A percentile compares a stretch with the other conserved stretches of the same genome.
phyloP scores from a whole-genome alignment of 2,888 invertebrate species.

The Trachelus troglodyta region DNA sequence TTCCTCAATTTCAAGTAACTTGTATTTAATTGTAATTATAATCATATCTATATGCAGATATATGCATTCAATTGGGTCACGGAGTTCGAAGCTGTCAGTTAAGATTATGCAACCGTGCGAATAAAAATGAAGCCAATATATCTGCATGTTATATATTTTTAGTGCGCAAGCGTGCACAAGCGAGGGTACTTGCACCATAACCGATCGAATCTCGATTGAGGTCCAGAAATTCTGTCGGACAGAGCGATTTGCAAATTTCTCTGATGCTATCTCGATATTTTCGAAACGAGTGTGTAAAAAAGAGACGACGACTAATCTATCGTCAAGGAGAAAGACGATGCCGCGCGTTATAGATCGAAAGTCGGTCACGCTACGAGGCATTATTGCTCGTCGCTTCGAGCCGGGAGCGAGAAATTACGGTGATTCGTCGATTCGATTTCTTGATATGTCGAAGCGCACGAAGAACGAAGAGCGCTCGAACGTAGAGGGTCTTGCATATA shows the following conservation, averaged over 20 bases:
- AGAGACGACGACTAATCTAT: background rate
- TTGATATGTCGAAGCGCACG: background rate
- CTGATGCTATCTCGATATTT: background rate
- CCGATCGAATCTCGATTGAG: background rate
- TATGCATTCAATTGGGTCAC: background rate
- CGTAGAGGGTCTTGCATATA: background rate
- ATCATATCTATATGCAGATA: background rate
- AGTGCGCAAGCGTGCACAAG: background rate
- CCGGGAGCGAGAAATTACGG: background rate
- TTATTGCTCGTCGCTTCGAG: background rate
- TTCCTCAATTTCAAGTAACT: background rate
- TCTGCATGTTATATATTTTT: background rate
- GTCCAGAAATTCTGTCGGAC: background rate
- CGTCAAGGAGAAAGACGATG: background rate
- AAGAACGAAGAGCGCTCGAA: background rate
- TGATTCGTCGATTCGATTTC: background rate
- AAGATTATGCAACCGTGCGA: background rate
- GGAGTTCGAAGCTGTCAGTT: background rate
- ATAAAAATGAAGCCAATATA: background rate
- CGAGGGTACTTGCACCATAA: background rate
- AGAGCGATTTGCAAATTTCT: background rate
- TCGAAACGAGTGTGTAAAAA: background rate
- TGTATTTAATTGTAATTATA: background rate
- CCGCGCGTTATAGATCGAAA: background rate
- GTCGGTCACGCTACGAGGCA: background rate